A percentile compares a stretch with the other conserved stretches of the same genome.
These are phyloP conservation scores for Eustalomyia histrio DNA, from an alignment of 2,888 invertebrate genomes.

Conservation along the genomic window DNA sequence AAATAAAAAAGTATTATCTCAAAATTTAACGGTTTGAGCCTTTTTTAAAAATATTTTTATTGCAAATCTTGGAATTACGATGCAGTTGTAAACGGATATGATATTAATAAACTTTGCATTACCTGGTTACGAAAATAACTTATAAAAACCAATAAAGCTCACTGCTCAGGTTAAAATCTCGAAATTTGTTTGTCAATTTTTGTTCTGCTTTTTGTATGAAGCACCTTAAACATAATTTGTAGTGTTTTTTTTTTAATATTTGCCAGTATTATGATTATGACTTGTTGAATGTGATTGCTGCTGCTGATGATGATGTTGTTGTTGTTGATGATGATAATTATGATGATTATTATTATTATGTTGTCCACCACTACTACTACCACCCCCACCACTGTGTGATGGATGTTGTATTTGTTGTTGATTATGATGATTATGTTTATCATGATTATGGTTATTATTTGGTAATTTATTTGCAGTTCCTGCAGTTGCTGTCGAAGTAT, in stretches of 20 bases:
- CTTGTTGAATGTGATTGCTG: not conserved
- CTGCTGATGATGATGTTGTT: slow-evolving; percentile 25
- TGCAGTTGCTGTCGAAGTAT: slow-evolving; percentile 24
- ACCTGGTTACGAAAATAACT: too few species aligned
- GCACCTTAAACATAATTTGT: slow-evolving; percentile 42
- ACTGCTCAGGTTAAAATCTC: not conserved
- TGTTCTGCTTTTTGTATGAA: slow-evolving; percentile 15
- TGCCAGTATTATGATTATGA: slow-evolving; percentile 53
- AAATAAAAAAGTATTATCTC: too few species aligned
- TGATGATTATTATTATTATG: slow-evolving; percentile 23
- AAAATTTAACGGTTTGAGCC: too few species aligned
- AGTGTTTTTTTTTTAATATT: slow-evolving; percentile 12
- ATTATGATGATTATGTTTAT: slow-evolving; percentile 47
- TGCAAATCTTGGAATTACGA: too few species aligned
- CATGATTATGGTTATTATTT: slow-evolving; percentile 54
- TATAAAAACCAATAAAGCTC: too few species aligned
- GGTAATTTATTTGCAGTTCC: slow-evolving; percentile 48
- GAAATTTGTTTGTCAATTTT: not conserved
- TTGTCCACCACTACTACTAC: not conserved
- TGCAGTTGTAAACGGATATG: too few species aligned
- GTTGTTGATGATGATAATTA: too few species aligned
- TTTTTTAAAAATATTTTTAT: too few species aligned
- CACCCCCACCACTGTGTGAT: not conserved
- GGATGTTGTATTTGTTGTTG: slow-evolving; percentile 16
- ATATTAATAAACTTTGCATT: too few species aligned